Evolutionary conservation across 2,888 invertebrate species (phyloP).

Genomic region (Ecliptopera silaceata): DNA sequence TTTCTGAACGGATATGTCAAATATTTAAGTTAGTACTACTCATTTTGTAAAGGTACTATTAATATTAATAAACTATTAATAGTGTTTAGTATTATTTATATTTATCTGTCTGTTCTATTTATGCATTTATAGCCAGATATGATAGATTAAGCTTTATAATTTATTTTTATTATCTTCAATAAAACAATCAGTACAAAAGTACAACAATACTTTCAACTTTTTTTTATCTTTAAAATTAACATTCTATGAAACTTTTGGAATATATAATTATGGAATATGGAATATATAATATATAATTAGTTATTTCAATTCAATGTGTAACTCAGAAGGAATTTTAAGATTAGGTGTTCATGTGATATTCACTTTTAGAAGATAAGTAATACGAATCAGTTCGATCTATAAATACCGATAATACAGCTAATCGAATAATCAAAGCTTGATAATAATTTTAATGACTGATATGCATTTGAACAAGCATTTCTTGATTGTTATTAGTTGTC

Average conservation of each 20-base stretch:
- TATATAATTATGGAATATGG: too few relatives aligned
- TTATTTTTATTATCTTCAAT: conserved; percentile 25
- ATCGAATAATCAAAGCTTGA: conserved; percentile 45
- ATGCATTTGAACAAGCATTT: conserved; percentile 36
- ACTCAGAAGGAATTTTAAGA: conserved; percentile 18
- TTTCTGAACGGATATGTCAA: too few relatives aligned
- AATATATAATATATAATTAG: not conserved
- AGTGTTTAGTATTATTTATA: not conserved
- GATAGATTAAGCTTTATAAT: conserved; percentile 19
- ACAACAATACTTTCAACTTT: conserved; percentile 6
- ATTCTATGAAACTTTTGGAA: too few relatives aligned
- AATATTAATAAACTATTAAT: too few relatives aligned
- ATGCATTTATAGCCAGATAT: conserved; percentile 15
- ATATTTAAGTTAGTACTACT: too few relatives aligned
- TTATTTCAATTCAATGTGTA: conserved; percentile 1
- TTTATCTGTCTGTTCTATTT: not conserved
- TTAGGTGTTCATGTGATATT: conserved; percentile 1
- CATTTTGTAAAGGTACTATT: not conserved
- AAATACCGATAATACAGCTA: conserved; percentile 43
- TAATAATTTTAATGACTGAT: conserved; percentile 46
- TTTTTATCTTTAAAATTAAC: not conserved
- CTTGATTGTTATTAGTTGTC: conserved; percentile 39
- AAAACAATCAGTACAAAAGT: conserved; percentile 23
- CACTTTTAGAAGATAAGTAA: conserved; percentile 32
- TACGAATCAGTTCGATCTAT: conserved; percentile 50